These are phyloP conservation scores for Scortum barcoo DNA, from an alignment of 2,113 vertebrate genomes.

Conservation along the genomic window DNA sequence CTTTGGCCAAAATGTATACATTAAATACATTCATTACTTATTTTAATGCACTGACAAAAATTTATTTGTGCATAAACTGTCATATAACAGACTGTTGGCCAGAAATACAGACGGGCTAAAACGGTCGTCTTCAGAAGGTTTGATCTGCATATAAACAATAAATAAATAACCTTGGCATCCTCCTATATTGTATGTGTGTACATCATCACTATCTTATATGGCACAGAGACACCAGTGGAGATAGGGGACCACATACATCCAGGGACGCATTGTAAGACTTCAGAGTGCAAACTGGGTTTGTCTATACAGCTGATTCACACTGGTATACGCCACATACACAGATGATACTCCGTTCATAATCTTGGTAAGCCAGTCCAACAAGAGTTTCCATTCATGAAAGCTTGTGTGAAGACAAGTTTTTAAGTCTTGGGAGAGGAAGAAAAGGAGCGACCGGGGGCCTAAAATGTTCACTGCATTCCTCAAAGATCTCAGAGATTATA, in stretches of 20 bases:
- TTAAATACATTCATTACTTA: constrained; percentile 73
- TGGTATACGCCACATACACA: not conserved
- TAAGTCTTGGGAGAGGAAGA: constrained; percentile 34
- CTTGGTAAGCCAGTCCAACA: constrained; percentile 25
- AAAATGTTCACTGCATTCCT: constrained; percentile 22
- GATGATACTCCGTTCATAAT: constrained; percentile 16
- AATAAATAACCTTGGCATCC: constrained; percentile 63
- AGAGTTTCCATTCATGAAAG: constrained; percentile 6
- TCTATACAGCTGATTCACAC: constrained; percentile 47
- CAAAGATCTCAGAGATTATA: constrained; percentile 16
- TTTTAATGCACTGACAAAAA: constrained; percentile 67
- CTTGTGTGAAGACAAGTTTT: constrained; percentile 15
- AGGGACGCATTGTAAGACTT: constrained; percentile 80
- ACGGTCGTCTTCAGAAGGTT: constrained; percentile 58
- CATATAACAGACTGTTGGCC: constrained; percentile 52
- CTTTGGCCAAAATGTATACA: constrained; percentile 62
- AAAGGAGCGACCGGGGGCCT: constrained; percentile 19
- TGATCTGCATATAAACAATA: constrained; percentile 68
- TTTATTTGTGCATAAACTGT: constrained; percentile 66
- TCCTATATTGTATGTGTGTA: constrained; percentile 46
- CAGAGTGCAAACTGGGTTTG: constrained; percentile 74
- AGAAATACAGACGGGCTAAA: constrained; percentile 58
- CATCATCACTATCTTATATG: constrained; percentile 33
- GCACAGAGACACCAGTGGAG: constrained; percentile 54
- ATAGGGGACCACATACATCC: constrained; percentile 54